phyloP scores from a whole-genome alignment of 2,113 vertebrate genomes.

The Ellobius talpinus region DNA sequence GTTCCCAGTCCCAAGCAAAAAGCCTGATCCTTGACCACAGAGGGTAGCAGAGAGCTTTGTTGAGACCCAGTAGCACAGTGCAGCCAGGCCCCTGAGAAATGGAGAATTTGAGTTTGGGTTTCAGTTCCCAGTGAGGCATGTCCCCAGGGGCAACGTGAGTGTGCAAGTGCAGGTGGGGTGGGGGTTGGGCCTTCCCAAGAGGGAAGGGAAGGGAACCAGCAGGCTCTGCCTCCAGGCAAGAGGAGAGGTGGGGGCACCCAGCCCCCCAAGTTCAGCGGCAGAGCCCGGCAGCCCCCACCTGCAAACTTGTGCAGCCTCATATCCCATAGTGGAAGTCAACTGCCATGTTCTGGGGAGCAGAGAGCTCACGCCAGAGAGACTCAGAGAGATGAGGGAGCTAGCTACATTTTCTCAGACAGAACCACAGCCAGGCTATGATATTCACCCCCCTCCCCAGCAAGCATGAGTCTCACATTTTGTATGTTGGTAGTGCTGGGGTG shows the following conservation, averaged over 20 bases:
- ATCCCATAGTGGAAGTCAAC: not conserved
- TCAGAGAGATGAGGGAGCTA: not conserved
- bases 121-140: not conserved
- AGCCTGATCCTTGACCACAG: not conserved
- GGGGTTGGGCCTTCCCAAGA: not conserved
- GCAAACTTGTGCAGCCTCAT: no score
- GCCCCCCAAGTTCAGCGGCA: not conserved
- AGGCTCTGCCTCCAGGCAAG: not conserved
- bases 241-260: not conserved
- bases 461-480: not conserved
- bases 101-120: not conserved
- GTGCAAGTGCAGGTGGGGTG: not conserved
- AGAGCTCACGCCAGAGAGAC: not conserved
- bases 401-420: not conserved
- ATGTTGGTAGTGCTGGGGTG: not conserved
- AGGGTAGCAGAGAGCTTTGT: not conserved
- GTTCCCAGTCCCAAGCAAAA: no score
- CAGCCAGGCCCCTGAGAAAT: not conserved
- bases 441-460: not conserved
- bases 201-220: not conserved
- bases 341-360: not conserved
- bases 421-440: accelerated
- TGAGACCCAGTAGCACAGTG: no score
- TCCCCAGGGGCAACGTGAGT: not conserved
- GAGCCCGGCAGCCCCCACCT: not conserved